Evolutionary conservation across 2,888 invertebrate species (phyloP).

Genomic region (Callinectes sapidus): DNA sequence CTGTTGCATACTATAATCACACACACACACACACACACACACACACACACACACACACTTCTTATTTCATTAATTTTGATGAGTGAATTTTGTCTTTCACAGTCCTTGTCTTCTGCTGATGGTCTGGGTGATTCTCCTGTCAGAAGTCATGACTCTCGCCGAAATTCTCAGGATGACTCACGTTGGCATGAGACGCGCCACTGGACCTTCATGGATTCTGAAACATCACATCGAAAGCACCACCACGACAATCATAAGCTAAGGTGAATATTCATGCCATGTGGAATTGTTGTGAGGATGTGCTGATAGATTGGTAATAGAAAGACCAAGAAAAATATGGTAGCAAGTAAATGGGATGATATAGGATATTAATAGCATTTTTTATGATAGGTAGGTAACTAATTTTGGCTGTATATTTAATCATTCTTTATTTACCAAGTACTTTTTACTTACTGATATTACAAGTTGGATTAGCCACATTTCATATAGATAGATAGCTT

Average conservation of each 20-base stretch:
- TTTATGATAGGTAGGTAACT: neutral
- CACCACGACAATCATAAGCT: slow-evolving; percentile 72
- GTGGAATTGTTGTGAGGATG: neutral
- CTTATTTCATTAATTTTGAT: neutral
- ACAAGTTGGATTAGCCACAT: neutral
- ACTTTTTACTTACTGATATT: neutral
- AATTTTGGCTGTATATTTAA: neutral
- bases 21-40: neutral
- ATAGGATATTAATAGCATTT: too few species aligned
- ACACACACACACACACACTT: neutral
- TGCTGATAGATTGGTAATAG: neutral
- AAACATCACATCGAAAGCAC: slow-evolving; percentile 64
- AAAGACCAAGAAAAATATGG: neutral
- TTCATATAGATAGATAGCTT: neutral
- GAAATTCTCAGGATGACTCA: slow-evolving; percentile 69
- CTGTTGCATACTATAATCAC: neutral
- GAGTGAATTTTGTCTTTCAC: slow-evolving; percentile 45
- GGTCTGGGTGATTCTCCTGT: slow-evolving; percentile 74
- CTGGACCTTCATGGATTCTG: slow-evolving; percentile 67
- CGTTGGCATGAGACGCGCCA: slow-evolving; percentile 68
- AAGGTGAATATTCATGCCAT: slow-evolving; percentile 46
- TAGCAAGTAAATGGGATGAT: neutral
- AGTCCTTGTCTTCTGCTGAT: slow-evolving; percentile 74
- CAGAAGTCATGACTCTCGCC: slow-evolving; percentile 73
- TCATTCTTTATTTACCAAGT: neutral